Base-by-base conservation (phyloP, 2,113 vertebrate species). In the Pterophyllum scalare region DNA sequence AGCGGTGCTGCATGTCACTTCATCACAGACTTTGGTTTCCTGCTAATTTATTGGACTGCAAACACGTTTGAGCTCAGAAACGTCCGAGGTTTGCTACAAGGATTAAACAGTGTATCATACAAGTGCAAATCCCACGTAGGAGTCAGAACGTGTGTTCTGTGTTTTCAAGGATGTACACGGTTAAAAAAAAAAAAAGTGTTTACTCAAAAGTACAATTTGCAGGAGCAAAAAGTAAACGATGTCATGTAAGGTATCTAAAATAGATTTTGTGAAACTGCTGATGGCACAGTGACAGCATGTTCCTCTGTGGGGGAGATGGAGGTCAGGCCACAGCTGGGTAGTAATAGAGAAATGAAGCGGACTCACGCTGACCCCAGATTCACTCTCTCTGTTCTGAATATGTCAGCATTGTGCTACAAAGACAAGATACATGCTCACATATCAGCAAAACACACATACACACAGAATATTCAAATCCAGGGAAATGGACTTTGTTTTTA, bases 261-360 rank as follows among this genome's bases (percentile, higher is more conserved):
- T 86, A 75, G 8, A n/a, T 61, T 12, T 70, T 49, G 2, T 49
- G 40, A 70, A 49, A 70, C 38, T 84, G 56, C 61, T 40, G 35
- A 82, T 43, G 64, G 33, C 33, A 33, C 31, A 33, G 31, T 33
- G 31, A 33, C 31, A 33, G 31, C 33, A 33, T 33, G 33, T 33
- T 33, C 7, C 33, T 33, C 33, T 33, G 31, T 33, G 65, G 6
- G 75, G 49, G 52, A 49, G 59, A 46, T 57, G 75, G 56, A 59
- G 61, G 80, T 89, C 76, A 77, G 84, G 81, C 84, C 87, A 88
- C 84, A 78, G 77, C 57, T 64, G 74, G 80, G 77, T 87, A 70
- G 60, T 26, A 83, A 59, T 7, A 75, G 54, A 17, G 76, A 85
- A 86, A 78, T 85, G 22, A 60, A 81, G 77, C 26, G 11, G 13